phyloP scores from a whole-genome alignment of 2,888 invertebrate species.

The Caenorhabditis sp. region DNA sequence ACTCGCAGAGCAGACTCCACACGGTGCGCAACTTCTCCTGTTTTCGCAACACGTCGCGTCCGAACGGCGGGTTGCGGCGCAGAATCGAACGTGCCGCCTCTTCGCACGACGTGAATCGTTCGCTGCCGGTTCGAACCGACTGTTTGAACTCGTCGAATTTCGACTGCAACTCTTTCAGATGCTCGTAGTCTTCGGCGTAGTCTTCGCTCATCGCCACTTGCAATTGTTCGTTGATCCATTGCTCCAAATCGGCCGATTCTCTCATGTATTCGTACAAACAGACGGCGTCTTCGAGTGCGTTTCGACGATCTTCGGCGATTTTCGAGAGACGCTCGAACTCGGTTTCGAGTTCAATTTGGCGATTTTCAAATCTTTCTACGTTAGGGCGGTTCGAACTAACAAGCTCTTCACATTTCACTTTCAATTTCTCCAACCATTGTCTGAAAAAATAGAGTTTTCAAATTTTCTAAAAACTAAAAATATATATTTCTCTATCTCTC shows the following conservation, averaged over 20 bases:
- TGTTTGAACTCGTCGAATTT: slow-evolving; percentile 93
- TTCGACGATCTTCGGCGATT: slow-evolving; percentile 47
- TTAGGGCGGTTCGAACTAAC: slow-evolving; percentile 46
- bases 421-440: slow-evolving; percentile 57
- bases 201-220: slow-evolving; percentile 89
- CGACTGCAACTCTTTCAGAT: slow-evolving; percentile 79
- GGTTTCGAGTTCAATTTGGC: slow-evolving; percentile 58
- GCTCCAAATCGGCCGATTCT: slow-evolving; percentile 80
- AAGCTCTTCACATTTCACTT: slow-evolving; percentile 49
- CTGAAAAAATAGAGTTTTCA: background rate
- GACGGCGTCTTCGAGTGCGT: slow-evolving; percentile 85
- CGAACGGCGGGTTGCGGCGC: slow-evolving; percentile 82
- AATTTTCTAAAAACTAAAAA: background rate
- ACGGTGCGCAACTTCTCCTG: slow-evolving; percentile 68
- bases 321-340: slow-evolving; percentile 56
- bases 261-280: slow-evolving; percentile 89
- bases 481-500: no score
- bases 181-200: slow-evolving; percentile 84
- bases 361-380: slow-evolving; percentile 46
- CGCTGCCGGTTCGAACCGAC: slow-evolving; percentile 86
- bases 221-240: slow-evolving; percentile 90
- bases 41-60: slow-evolving; percentile 82
- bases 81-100: slow-evolving; percentile 83
- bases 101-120: slow-evolving; percentile 88
- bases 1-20: slow-evolving; percentile 87